Base-by-base conservation (phyloP, 1,140 invertebrate genomes). In the Onthophagus taurus region DNA sequence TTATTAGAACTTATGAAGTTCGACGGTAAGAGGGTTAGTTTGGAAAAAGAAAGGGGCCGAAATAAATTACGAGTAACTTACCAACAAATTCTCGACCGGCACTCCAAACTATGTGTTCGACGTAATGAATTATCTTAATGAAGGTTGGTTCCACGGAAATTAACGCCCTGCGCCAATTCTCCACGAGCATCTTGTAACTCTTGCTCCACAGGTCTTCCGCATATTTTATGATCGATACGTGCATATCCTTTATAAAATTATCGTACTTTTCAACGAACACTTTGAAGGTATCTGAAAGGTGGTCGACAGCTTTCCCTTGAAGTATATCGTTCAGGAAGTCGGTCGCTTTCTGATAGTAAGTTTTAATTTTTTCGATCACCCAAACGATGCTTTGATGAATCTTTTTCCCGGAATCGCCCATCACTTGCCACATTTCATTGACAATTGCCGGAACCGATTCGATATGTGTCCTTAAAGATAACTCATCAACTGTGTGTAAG, bases 381-480 rank as follows among this genome's bases (percentile, higher is more conserved):
- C 80, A 86, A 0, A 78, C 65, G 2, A 88, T 68, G 38, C 81
- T 83, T 44, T 84, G 74, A 14, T 82, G 72, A 2, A 88, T 74
- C 0, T 81, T 83, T 52, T 83, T 70, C 5, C 83, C 83, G 0
- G 84, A 86, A 24, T 85, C 83, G 1, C 85, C 84, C 81, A 88
- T 83, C 50, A 84, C 76, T 31, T 83, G 79, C 80, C 81, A 85
- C 49, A 89, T 75, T 58, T 89, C 85, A 17, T 80, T 81, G 0
- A 88, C 65, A 24, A 87, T 85, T 24, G 80, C 81, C 0, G 85
- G 85, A 29, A 89, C 54, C 2, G 79, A 80, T 49, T 84, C 75
- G 47, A 87, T 77, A 58, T 85, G 82, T 54, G 79, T 78, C 31
- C 78, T 70, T n/a, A 89, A 71, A 0, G 85, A 77, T 44, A 88